Base-by-base conservation (phyloP, 2,113 vertebrate genomes). In the Nesoenas mayeri region DNA sequence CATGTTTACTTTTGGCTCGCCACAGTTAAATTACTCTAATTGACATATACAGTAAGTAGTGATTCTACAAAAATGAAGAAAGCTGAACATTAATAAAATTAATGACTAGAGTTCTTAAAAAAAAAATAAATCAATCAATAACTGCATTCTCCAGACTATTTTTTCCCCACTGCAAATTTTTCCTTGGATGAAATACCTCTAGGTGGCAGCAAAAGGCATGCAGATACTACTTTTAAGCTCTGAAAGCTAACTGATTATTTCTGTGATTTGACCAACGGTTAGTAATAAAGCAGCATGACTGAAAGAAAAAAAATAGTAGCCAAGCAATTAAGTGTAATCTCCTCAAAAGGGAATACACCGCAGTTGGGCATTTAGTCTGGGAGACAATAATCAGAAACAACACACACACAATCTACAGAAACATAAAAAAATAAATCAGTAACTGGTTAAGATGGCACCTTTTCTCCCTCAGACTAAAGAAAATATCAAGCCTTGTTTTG, bases 11-110 rank as follows among this genome's bases (percentile, higher is more conserved):
- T 94, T 79, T 97, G 96, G 79, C 85, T 88, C 75, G 95, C 97
- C 95, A 96, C 91, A 97, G 90, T 98, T 97, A 97, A 98, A 97
- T 96, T 96, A 97, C 95, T 94, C 94, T 96, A 97, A 74, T 94
- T 97, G 97, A 97, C 88, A 97, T 97, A 97, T 95, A 96, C 86
- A 97, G 85, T 97, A 97, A 97, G 94, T 93, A 96, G 95, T 97
- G 95, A 94, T 97, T 93, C 95, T 98, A 97, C 6, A 95, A 97
- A 97, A 96, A 96, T 1, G 80, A 96, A 98, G 88, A 95, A 88
- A 97, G 86, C 89, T 91, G 79, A 87, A 93, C 1, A 32, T 96
- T 96, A 95, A 88, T 86, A 95, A 92, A 84, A 80, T 84, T 91
- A 84, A 72, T 54, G 44, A 93, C 58, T 92, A 36, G 22, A 77